Percentiles rank a stretch among this genome's conserved stretches.
Evolutionary conservation across 2,888 invertebrate genomes (phyloP).

Genomic region (Pinctada fucata): DNA sequence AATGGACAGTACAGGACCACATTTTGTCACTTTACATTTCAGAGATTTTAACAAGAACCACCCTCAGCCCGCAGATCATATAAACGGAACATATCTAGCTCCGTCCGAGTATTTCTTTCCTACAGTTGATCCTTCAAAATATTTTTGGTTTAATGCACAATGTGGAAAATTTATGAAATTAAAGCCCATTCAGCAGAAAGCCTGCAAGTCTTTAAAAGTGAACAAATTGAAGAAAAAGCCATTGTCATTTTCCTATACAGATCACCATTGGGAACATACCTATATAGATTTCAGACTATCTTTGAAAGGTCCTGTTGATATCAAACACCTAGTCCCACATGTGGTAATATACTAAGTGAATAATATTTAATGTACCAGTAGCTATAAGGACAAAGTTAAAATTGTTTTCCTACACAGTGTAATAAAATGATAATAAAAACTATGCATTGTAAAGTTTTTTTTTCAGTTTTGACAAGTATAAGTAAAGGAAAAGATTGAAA

Average conservation of each 20-base stretch:
- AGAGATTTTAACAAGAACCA: constrained; percentile 50
- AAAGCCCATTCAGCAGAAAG: constrained; percentile 56
- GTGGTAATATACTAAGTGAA: constrained; percentile 27
- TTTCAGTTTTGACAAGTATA: too few relatives aligned
- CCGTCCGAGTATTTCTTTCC: constrained; percentile 71
- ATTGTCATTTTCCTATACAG: constrained; percentile 58
- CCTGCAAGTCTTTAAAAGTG: constrained; percentile 63
- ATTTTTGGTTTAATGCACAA: constrained; percentile 58
- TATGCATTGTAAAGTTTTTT: too few relatives aligned
- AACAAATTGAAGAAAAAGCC: constrained; percentile 55
- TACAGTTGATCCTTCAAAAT: constrained; percentile 65
- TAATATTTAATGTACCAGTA: too few relatives aligned
- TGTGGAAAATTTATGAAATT: constrained; percentile 59
- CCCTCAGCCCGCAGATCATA: constrained; percentile 34
- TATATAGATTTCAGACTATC: constrained; percentile 62
- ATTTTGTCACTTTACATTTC: constrained; percentile 62
- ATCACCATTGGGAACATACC: constrained; percentile 71
- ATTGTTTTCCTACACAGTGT: too few relatives aligned
- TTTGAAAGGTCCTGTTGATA: constrained; percentile 56
- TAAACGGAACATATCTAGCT: constrained; percentile 59
- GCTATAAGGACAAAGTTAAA: too few relatives aligned
- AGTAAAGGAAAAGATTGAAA: too few relatives aligned
- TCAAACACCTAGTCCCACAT: constrained; percentile 49
- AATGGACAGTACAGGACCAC: constrained; percentile 71
- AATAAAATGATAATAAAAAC: too few relatives aligned